A percentile compares a stretch with the other conserved stretches of the same genome.
Evolutionary conservation across 35 echinoderm and acorn worm genomes (phyloP).

Genomic region (Nesometra sesokonis): DNA sequence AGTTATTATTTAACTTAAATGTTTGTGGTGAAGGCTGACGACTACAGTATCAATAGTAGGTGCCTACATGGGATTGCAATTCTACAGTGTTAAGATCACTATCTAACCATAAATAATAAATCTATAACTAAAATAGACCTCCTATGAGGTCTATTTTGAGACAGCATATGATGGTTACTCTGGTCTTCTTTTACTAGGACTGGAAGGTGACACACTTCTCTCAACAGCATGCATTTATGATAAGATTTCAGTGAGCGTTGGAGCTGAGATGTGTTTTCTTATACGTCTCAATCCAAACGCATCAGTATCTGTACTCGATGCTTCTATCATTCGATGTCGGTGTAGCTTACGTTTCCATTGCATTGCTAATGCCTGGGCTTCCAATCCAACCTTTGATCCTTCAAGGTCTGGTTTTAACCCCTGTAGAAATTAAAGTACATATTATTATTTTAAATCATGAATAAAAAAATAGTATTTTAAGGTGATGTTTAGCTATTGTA

Average conservation of each 20-base stretch:
- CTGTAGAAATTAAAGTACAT: neutral
- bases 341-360: constrained; percentile 78
- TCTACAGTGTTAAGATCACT: too few relatives aligned
- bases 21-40: too few relatives aligned
- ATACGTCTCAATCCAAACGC: constrained; percentile 61
- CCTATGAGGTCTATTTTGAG: too few relatives aligned
- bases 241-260: constrained; percentile 75
- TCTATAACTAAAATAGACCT: too few relatives aligned
- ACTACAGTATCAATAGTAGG: too few relatives aligned
- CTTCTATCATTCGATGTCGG: constrained; percentile 68
- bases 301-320: constrained; percentile 42
- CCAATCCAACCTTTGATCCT: constrained; percentile 23
- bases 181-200: too few relatives aligned
- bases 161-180: too few relatives aligned
- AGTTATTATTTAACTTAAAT: too few relatives aligned
- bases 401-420: constrained; percentile 10
- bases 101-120: too few relatives aligned
- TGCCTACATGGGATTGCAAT: too few relatives aligned
- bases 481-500: neutral
- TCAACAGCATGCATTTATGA: too few relatives aligned
- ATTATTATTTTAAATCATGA: neutral
- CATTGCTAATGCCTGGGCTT: constrained; percentile 51
- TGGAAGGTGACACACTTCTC: too few relatives aligned
- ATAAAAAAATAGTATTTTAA: neutral
- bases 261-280: constrained; percentile 57